Percentiles rank a stretch among this genome's conserved stretches.
Evolutionary conservation across 30 jellyfish, hydroid and myxozoan genomes (phyloP).

Genomic region (Sanderia malayensis): DNA sequence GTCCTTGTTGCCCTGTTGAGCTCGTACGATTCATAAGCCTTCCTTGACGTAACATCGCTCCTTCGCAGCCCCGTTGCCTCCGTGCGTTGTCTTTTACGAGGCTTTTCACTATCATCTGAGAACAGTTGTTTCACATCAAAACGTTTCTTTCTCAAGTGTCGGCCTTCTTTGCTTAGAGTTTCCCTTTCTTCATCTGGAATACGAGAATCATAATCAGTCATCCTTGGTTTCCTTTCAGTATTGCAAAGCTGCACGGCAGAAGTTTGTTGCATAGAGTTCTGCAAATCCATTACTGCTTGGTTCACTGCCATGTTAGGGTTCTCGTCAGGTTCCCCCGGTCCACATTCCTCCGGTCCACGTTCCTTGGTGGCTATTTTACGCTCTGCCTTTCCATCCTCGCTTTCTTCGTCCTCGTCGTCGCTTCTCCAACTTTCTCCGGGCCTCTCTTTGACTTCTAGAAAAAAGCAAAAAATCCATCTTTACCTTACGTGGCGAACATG

Average conservation of each 20-base stretch:
- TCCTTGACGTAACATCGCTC: background rate
- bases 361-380: background rate
- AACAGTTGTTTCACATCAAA: constrained; percentile 50
- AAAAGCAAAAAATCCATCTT: too few relatives aligned
- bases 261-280: too few relatives aligned
- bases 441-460: background rate
- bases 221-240: too few relatives aligned
- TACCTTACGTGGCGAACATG: too few relatives aligned
- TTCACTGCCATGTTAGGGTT: too few relatives aligned
- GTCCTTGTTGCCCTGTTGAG: background rate
- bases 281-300: too few relatives aligned
- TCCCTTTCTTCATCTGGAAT: too few relatives aligned
- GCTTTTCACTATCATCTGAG: constrained; percentile 11
- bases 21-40: background rate
- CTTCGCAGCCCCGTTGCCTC: constrained; percentile 3
- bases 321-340: background rate
- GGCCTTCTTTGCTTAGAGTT: constrained; percentile 37
- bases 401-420: constrained; percentile 6
- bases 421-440: constrained; percentile 1
- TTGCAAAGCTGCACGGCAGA: too few relatives aligned
- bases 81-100: constrained; percentile 25
- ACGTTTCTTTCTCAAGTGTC: constrained; percentile 40
- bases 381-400: constrained; percentile 29
- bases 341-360: background rate
- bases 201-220: too few relatives aligned